Percentiles rank a stretch among this genome's conserved stretches.
These are phyloP conservation scores for Apolygus lucorum DNA, from an alignment of 1,140 invertebrate species.

Conservation along the genomic window DNA sequence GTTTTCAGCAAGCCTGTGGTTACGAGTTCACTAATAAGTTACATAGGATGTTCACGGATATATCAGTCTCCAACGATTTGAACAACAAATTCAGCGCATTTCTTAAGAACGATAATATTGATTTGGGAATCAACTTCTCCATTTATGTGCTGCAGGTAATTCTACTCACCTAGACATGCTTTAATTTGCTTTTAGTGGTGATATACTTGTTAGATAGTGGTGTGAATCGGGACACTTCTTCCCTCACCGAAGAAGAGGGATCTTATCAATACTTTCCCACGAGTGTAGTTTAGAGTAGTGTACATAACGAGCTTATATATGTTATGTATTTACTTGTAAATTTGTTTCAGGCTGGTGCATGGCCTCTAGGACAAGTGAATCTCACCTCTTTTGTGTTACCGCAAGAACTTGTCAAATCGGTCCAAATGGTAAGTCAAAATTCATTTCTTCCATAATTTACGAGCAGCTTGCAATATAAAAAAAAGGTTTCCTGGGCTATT, in stretches of 20 bases:
- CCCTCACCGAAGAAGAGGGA: too few relatives aligned
- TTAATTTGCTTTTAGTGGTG: too few relatives aligned
- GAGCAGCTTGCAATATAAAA: too few relatives aligned
- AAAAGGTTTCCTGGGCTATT: too few relatives aligned
- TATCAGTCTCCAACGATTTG: conserved; percentile 84
- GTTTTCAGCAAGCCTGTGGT: conserved; percentile 80
- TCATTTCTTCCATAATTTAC: conserved; percentile 13
- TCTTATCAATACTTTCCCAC: too few relatives aligned
- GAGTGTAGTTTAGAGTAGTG: too few relatives aligned
- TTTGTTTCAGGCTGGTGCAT: conserved; percentile 79
- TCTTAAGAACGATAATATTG: conserved; percentile 56
- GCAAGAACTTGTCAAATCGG: conserved; percentile 80
- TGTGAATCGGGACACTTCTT: too few relatives aligned
- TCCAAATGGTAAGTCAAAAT: conserved; percentile 55
- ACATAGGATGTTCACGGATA: conserved; percentile 97
- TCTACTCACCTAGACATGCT: too few relatives aligned
- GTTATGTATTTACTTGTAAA: not conserved
- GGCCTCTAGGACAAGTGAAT: conserved; percentile 80
- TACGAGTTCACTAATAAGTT: conserved; percentile 99
- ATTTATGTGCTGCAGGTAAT: conserved; percentile 53
- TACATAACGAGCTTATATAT: not conserved
- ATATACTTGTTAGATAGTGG: too few relatives aligned
- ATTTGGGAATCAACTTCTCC: conserved; percentile 71
- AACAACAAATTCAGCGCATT: conserved; percentile 78
- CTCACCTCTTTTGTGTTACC: conserved; percentile 78